Evolutionary conservation across 2,113 vertebrate genomes (phyloP), one percentile per base, ranked within the genome.

Genomic region (Microtus montanus): DNA sequence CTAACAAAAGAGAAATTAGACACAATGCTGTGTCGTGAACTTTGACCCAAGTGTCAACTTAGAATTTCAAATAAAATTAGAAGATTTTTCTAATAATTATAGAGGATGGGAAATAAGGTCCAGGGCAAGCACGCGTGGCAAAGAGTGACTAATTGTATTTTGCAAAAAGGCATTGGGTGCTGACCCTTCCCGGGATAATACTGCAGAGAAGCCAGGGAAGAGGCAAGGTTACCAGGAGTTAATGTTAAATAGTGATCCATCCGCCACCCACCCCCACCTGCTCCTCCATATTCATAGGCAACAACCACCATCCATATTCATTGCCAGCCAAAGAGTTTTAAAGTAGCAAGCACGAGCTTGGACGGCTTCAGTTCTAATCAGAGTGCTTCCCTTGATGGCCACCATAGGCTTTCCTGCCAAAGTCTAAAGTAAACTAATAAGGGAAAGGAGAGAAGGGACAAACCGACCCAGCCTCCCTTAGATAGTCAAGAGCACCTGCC

Each of bases 51-150:
- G 87, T 97, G 98, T 98, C 98, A 97, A 95, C 96, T 97, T 97
- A 91, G 97, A 98, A 98, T 98, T 98, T 98, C 98, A 98, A 98
- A 98, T 98, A 98, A 97, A 98, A 98, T 98, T 98, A 98, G 96
- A 97, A 97, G 97, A 98, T 96, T 97, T 98, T 98, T 98, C 98
- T 98, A 98, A 98, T 98, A 98, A 98, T 98, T 98, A 98, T 98
- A 98, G 95, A 98, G 97, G 83, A 97, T 97, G 97, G 98, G 98
- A 98, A 98, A 98, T 96, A 98, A 98, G 97, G 95, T 96, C 97
- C 93, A 75, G 98, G 98, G 97, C 97, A 97, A 98, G 97, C 77
- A 85, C 95, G 91, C n/a, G 96, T 97, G 90, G 96, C 97, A 97
- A 97, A 96, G 98, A 98, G 97, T 98, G 98, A 98, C 97, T 98